A percentile compares a stretch with the other conserved stretches of the same genome.
Conservation (phyloP, 2,113 vertebrate genomes). For the Tauraco erythrolophus region DNA sequence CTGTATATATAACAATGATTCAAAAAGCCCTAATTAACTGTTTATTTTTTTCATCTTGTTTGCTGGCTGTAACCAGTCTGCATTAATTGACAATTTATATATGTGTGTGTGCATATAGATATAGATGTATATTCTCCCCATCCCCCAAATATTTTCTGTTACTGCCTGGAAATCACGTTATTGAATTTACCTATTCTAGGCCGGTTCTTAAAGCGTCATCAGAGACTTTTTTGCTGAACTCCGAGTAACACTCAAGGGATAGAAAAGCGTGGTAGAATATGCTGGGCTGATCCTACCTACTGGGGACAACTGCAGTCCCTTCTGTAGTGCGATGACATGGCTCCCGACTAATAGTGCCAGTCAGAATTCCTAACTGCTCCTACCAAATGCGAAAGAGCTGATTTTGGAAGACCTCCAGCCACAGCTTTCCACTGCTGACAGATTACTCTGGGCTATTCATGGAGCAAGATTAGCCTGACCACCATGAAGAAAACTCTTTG, state of each 20-base stretch:
- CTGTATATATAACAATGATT: constrained; percentile 84
- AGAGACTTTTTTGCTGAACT: constrained; percentile 43
- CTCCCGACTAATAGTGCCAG: constrained; percentile 71
- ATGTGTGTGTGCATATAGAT: constrained; percentile 51
- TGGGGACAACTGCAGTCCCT: constrained; percentile 22
- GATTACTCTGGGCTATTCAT: constrained; percentile 78
- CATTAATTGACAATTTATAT: constrained; percentile 83
- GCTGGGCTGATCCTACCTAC: constrained; percentile 38
- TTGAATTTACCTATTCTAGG: constrained; percentile 48
- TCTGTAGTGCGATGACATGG: constrained; percentile 29
- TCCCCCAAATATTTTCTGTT: constrained; percentile 64
- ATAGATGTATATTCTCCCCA: constrained; percentile 18
- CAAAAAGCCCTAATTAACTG: constrained; percentile 85
- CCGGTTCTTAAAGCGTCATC: constrained; percentile 33
- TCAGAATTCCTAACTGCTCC: constrained; percentile 77
- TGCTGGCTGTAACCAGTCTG: constrained; percentile 80
- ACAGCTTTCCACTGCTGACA: constrained; percentile 72
- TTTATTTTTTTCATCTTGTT: constrained; percentile 80
- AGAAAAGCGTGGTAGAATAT: neutral
- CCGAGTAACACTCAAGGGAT: neutral
- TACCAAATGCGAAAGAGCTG: constrained; percentile 74
- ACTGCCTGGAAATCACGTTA: constrained; percentile 65
- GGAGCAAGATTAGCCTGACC: constrained; percentile 75
- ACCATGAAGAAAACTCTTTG: constrained; percentile 73
- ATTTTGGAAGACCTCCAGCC: constrained; percentile 78